Base-by-base conservation (phyloP, 2,888 invertebrate genomes). In the Oscheius myriophilus region DNA sequence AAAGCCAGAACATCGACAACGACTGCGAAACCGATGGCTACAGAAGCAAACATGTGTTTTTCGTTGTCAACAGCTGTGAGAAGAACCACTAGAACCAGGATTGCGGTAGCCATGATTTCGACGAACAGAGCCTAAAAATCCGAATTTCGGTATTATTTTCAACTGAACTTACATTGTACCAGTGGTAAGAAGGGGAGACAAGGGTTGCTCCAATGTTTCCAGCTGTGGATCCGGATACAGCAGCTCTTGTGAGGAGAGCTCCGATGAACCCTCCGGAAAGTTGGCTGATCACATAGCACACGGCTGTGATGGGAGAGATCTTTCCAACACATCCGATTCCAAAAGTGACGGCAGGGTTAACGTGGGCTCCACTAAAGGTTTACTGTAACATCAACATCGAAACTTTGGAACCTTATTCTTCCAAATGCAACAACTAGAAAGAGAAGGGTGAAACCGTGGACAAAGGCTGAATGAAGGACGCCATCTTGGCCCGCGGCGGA, bases 301-400 rank as follows among this genome's bases (percentile, higher is more conserved):
- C 70, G n/a, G 79, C 78, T 45, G 76, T 64, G 51, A 80, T 69
- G 21, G 74, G 72, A 21, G 21, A 67, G 62, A 79, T 73, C 62
- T 79, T 75, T 3, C 85, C 82, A 54, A 78, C 71, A 3, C 82
- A 42, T 2, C 80, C 76, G 46, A 84, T 75, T 12, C 87, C 87
- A 6, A 87, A 67, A 0, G 88, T 87, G 12, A 89, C 88, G 0
- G 87, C 88, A 0, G 88, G 88, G 73, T 89, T 89, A 63, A 88
- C 84, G 75, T 89, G 88, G 14, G 87, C 88, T 2, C 89, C 89
- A 76, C 88, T 88, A 55, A 68, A 69, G n/a, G n/a, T n/a, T n/a
- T n/a, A n/a, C n/a, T n/a, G n/a, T n/a, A n/a, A n/a, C n/a, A n/a
- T n/a, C n/a, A 12, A 18, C 12, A 33, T 33, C 9, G 11, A 11